Evolutionary conservation across 2,797 vertebrate genomes (phyloP), one percentile per base, ranked within the genome.

Genomic region (Micropoecilia bifurca): DNA sequence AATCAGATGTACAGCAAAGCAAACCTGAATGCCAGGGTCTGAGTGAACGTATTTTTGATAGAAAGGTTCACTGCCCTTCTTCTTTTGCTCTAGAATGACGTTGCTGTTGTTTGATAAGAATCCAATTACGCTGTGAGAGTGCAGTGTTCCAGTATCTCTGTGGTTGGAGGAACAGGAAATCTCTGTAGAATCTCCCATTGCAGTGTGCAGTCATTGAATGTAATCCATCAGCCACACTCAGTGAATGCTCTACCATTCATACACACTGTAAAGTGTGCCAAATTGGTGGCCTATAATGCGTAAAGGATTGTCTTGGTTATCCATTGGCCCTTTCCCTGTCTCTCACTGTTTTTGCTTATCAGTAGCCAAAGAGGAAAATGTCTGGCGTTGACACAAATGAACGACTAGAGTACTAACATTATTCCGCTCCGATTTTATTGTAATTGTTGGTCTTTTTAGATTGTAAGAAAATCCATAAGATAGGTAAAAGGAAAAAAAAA

Each of bases 71-170:
- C 45, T 12, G 18, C 36, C 16, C 6, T 5, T 47, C 48, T 79
- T 71, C 33, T 68, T 36, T 25, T 72, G 22, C 59, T 79, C 28
- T 39, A 4, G 33, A 73, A 63, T 76, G 69, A 85, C 80, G 86
- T 81, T 86, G 83, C 75, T 39, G 6, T 48, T 55, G 50, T 78
- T 84, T 83, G 85, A 87, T 88, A 86, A 84, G 82, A 82, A 76
- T 90, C 71, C 78, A 82, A 57, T 84, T 78, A 86, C 3, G 57
- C 46, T 22, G 50, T 33, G 74, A 79, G 78, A 77, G 48, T 53
- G 61, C n/a, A 73, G 50, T 30, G 30, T 80, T 86, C 53, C 63
- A 75, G 48, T 36, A 53, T 78, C 41, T 80, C 61, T 48, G 68
- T 33, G 68, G 73, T 79, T 53, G 16, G 79, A 80, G 72, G 73